phyloP scores from a whole-genome alignment of 2,797 vertebrate genomes.

The Hoplostethus mediterraneus region DNA sequence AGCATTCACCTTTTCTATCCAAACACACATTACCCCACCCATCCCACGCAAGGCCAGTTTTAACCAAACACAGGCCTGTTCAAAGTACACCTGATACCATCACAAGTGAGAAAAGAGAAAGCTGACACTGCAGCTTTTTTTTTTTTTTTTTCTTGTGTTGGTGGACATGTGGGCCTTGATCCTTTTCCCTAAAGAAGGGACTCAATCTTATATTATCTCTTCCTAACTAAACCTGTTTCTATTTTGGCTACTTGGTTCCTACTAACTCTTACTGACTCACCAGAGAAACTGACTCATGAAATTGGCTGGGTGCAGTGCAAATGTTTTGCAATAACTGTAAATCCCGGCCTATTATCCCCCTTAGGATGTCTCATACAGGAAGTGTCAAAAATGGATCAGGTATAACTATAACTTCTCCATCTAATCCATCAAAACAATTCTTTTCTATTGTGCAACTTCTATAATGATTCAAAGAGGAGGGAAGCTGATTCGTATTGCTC shows the following conservation, averaged over 20 bases:
- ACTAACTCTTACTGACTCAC: background rate
- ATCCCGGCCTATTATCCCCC: background rate
- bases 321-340: conserved; percentile 38
- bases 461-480: background rate
- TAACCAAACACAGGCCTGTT: conserved; percentile 75
- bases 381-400: background rate
- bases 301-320: background rate
- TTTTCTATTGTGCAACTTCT: conserved; percentile 13
- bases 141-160: background rate
- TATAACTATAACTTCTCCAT: background rate
- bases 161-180: conserved; percentile 20
- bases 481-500: background rate
- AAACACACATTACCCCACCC: conserved; percentile 76
- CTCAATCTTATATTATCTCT: background rate
- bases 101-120: conserved; percentile 67
- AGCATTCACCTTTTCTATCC: conserved; percentile 75
- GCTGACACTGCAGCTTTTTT: conserved; percentile 47
- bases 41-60: conserved; percentile 57
- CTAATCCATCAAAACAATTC: conserved; percentile 6
- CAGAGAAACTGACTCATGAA: conserved; percentile 29
- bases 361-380: background rate
- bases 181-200: conserved; percentile 33
- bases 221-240: conserved; percentile 11
- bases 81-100: conserved; percentile 83
- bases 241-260: background rate